Percentiles rank a stretch among this genome's conserved stretches.
phyloP scores from a whole-genome alignment of 2,888 invertebrate species.

The Morpho helenor region DNA sequence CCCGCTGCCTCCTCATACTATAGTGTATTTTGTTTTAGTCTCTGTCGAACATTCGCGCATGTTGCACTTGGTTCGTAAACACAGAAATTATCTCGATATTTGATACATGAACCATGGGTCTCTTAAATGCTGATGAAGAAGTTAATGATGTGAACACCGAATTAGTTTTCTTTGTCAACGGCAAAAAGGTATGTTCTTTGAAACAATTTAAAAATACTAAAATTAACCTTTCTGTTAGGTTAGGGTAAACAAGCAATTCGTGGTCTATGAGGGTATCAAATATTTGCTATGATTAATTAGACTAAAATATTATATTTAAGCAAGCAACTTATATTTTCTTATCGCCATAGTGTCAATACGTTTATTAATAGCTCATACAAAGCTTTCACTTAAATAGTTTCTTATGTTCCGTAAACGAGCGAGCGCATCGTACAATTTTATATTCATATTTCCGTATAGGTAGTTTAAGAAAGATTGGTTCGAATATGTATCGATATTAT shows the following conservation, averaged over 20 bases:
- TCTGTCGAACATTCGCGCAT: conserved; percentile 23
- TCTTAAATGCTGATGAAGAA: conserved; percentile 56
- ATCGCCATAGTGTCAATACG: no score
- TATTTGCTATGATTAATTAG: no score
- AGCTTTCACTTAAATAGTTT: no score
- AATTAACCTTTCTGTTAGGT: not conserved
- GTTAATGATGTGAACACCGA: conserved; percentile 44
- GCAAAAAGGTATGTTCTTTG: conserved; percentile 59
- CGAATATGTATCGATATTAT: no score
- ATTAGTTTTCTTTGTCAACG: conserved; percentile 71
- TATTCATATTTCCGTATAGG: no score
- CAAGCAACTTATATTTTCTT: no score
- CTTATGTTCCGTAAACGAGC: no score
- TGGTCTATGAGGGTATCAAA: no score
- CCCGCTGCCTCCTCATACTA: not conserved
- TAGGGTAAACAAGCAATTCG: not conserved
- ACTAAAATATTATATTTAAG: no score
- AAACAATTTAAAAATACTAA: not conserved
- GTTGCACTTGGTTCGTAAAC: conserved; percentile 12
- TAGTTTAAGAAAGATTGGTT: no score
- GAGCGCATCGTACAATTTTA: no score
- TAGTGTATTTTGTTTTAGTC: conserved; percentile 17
- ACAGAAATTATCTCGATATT: not conserved
- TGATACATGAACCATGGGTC: conserved; percentile 43
- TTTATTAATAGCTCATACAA: no score